Base-by-base conservation (phyloP, 2,888 invertebrate species). In the Brenthis ino region DNA sequence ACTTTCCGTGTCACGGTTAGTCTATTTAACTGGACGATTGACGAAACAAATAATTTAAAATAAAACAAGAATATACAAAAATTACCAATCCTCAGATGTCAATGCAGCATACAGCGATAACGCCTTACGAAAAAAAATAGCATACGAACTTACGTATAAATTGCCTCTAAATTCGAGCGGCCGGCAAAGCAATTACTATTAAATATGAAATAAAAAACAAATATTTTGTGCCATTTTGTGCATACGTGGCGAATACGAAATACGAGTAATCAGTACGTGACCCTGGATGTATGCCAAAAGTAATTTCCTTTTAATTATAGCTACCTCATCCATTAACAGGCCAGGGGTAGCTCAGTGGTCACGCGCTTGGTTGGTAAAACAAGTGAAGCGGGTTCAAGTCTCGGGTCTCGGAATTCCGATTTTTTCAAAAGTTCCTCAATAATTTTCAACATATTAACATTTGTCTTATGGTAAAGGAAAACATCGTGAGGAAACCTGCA, bases 121-220 rank as follows among this genome's bases (percentile, higher is more conserved):
- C 71, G 74, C 75, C 76, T 77, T 72, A 65, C 57, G 60, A 66
- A 73, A 75, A 71, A 72, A 72, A 72, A 67, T 72, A 70, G 74
- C 69, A 75, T 73, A 72, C 57, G 57, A 64, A 58, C 65, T 56
- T 64, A 57, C 56, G 37, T 68, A 67, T 64, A 64, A 55, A 68
- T 72, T 71, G 74, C 71, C 72, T 67, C 64, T 70, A 66, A 69
- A 74, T 74, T 71, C 64, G 68, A 67, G 66, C 73, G 75, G 74
- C 72, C 71, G 73, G 61, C 71, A 71, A 57, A 55, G 67, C 57
- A 58, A n/a, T 37, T 37, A 51, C 11, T 16, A 37, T 53, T 47
- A 58, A 11, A 63, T 51, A 37, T 20, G 5, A 14, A 14, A 20
- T n/a, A 63, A 13, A 63, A n/a, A 33, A 48, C n/a, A 48, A 43